A percentile compares a stretch with the other conserved stretches of the same genome.
Evolutionary conservation across 2,113 vertebrate species (phyloP).

Genomic region (Tetrax tetrax): DNA sequence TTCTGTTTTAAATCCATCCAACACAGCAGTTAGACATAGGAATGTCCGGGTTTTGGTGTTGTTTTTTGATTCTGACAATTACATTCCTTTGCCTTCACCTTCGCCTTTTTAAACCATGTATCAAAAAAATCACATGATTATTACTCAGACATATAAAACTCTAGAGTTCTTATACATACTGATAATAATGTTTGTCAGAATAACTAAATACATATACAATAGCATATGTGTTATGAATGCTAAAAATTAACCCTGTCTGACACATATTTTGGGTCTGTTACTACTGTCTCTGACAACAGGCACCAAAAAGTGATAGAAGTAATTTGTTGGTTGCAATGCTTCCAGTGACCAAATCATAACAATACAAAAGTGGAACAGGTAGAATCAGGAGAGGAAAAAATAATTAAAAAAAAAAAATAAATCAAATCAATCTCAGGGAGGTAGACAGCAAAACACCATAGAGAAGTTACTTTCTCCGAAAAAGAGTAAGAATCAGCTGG

Average conservation of each 20-base stretch:
- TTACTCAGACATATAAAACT: background rate
- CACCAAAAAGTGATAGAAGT: background rate
- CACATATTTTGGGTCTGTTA: background rate
- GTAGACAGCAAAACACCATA: background rate
- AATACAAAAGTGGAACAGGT: background rate
- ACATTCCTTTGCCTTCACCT: slow-evolving; percentile 22
- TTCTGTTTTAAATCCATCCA: slow-evolving; percentile 68
- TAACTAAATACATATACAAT: background rate
- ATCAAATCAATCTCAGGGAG: background rate
- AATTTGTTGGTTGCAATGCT: background rate
- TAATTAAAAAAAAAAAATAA: background rate
- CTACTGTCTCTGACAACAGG: background rate
- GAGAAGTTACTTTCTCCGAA: background rate
- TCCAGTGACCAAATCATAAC: background rate
- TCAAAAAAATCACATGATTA: background rate
- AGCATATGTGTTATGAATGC: accelerated
- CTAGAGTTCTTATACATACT: background rate
- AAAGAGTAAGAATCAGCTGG: background rate
- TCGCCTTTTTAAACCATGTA: background rate
- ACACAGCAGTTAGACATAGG: slow-evolving; percentile 28
- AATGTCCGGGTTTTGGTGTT: background rate
- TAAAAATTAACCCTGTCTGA: background rate
- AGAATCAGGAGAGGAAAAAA: background rate
- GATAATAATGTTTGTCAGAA: background rate
- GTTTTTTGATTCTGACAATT: background rate